Percentiles rank a stretch among this genome's conserved stretches.
These are phyloP conservation scores for Pseudomyrmex sp. DNA, from an alignment of 1,140 invertebrate species.

Conservation along the genomic window DNA sequence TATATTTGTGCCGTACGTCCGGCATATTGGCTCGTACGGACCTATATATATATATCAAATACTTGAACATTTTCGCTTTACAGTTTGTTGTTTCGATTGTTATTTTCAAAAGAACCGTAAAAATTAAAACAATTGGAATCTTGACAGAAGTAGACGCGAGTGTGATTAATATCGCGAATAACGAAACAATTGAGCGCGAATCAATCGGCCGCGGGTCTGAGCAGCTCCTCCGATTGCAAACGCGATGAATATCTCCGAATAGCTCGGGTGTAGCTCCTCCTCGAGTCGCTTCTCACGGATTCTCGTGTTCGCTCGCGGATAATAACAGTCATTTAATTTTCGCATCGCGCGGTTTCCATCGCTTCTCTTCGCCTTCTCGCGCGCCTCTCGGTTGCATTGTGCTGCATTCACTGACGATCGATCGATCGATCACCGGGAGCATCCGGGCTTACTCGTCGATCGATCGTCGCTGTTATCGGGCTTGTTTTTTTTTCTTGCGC, in stretches of 20 bases:
- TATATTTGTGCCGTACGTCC: too few species aligned
- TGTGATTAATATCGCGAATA: background rate
- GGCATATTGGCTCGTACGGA: too few species aligned
- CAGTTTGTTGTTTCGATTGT: too few species aligned
- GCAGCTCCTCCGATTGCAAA: background rate
- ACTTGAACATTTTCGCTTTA: too few species aligned
- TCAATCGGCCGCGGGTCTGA: constrained; percentile 2
- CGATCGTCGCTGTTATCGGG: background rate
- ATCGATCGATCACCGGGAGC: constrained; percentile 28
- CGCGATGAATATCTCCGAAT: constrained; percentile 18
- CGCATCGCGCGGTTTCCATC: background rate
- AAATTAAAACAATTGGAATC: background rate
- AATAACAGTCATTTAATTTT: constrained; percentile 38
- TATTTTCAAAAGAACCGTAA: too few species aligned
- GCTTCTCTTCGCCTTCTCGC: background rate
- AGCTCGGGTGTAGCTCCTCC: background rate
- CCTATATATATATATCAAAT: too few species aligned
- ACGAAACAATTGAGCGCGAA: constrained; percentile 22
- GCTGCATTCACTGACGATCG: constrained; percentile 10
- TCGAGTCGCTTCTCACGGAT: constrained; percentile 11
- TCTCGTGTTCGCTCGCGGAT: constrained; percentile 10
- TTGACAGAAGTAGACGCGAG: background rate
- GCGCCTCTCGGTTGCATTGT: constrained; percentile 18
- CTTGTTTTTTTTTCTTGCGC: constrained; percentile 6
- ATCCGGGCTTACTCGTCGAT: constrained; percentile 15